phyloP scores from a whole-genome alignment of 2,797 vertebrate species.

The Bovichtus diacanthus region DNA sequence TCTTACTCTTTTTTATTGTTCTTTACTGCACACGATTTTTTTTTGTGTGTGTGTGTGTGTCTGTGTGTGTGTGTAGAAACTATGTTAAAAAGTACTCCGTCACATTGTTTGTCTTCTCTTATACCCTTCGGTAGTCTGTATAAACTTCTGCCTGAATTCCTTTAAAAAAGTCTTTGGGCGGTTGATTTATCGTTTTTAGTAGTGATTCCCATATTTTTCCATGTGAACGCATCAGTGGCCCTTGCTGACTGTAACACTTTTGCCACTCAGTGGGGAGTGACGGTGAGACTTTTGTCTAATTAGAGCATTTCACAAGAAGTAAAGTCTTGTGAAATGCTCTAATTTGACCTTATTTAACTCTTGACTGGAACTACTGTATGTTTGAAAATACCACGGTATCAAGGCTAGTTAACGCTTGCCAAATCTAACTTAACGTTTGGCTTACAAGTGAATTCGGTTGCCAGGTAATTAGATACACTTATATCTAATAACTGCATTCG shows the following conservation, averaged over 20 bases:
- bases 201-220: constrained; percentile 47
- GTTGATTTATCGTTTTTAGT: constrained; percentile 52
- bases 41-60: no score
- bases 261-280: constrained; percentile 7
- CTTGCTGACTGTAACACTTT: constrained; percentile 41
- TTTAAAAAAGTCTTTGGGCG: constrained; percentile 38
- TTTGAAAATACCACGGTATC: no score
- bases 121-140: constrained; percentile 32
- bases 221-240: constrained; percentile 33
- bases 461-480: not conserved
- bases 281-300: not conserved
- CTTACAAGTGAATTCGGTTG: not conserved
- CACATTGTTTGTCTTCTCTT: constrained; percentile 12
- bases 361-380: no score
- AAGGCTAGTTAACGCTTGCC: not conserved
- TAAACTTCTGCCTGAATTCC: constrained; percentile 48
- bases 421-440: not conserved
- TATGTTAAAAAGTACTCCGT: not conserved
- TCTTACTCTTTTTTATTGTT: no score
- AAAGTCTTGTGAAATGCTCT: not conserved
- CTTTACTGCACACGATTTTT: no score
- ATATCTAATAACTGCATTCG: not conserved
- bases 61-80: not conserved
- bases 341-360: no score
- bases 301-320: no score